Percentiles rank a stretch among this genome's conserved stretches.
Evolutionary conservation across 2,113 vertebrate genomes (phyloP).

Genomic region (Cyrtonyx montezumae): DNA sequence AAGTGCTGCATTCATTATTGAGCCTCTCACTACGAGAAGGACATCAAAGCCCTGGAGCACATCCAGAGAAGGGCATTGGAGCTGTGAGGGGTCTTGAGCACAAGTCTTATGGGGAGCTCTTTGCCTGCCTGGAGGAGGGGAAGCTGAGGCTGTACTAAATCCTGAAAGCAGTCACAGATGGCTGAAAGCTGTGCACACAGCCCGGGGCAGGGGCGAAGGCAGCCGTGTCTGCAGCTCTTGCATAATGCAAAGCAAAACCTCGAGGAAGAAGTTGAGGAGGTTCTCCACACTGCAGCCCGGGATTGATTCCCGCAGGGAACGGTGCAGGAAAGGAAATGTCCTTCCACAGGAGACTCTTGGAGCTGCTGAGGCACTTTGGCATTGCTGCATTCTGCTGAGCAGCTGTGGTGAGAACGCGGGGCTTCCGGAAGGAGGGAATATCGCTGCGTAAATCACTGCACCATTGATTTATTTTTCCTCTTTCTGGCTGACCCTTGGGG

Average conservation of each 20-base stretch:
- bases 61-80: no score
- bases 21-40: no score
- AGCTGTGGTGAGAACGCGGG: background rate
- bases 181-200: background rate
- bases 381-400: slow-evolving; percentile 8
- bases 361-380: background rate
- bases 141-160: background rate
- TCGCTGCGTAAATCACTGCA: fast-evolving
- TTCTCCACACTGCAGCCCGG: fast-evolving
- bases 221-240: background rate
- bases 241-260: background rate
- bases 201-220: background rate
- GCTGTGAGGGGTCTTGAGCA: no score
- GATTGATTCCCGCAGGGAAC: background rate
- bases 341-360: background rate
- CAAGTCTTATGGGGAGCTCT: background rate
- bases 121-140: background rate
- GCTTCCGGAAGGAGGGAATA: background rate
- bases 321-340: background rate
- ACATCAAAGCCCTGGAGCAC: no score
- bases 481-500: background rate
- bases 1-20: no score
- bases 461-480: background rate
- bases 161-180: background rate
- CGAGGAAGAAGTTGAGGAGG: background rate